These are phyloP conservation scores for Dipodomys stephensi DNA, from an alignment of 2,113 vertebrate species.

Conservation along the genomic window DNA sequence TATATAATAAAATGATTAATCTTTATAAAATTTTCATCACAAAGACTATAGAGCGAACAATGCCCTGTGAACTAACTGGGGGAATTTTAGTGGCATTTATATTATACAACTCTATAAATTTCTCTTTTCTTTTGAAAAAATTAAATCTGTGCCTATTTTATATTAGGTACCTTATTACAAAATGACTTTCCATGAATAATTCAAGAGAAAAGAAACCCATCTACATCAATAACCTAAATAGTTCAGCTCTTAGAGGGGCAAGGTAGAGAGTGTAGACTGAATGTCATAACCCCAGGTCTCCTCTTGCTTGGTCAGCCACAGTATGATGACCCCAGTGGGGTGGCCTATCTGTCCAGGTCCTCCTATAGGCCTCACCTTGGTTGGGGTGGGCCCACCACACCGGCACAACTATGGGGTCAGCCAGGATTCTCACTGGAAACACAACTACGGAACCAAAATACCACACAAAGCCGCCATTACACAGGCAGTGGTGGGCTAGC, in stretches of 20 bases:
- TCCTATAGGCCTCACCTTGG: neutral
- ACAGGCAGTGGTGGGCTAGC: neutral
- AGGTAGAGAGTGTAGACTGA: neutral
- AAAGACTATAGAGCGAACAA: conserved; percentile 29
- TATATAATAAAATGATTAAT: conserved; percentile 33
- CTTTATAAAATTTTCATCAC: conserved; percentile 16
- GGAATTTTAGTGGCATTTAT: conserved; percentile 26
- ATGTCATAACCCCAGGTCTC: neutral
- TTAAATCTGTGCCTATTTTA: conserved; percentile 17
- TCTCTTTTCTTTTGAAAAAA: conserved; percentile 24
- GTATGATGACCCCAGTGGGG: neutral
- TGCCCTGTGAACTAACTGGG: neutral
- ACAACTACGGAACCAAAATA: neutral
- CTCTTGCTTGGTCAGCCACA: neutral
- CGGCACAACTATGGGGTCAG: neutral
- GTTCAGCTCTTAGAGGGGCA: neutral
- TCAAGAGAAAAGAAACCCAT: conserved; percentile 32
- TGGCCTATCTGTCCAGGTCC: neutral
- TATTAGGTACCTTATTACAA: conserved; percentile 40
- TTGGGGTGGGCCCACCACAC: neutral
- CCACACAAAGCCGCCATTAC: neutral
- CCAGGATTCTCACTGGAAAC: neutral
- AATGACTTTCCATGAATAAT: conserved; percentile 32
- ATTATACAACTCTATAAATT: conserved; percentile 33
- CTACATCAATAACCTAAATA: conserved; percentile 28